Evolutionary conservation across 1,140 invertebrate species (phyloP), one percentile per base, ranked within the genome.

Genomic region (Cherax destructor): DNA sequence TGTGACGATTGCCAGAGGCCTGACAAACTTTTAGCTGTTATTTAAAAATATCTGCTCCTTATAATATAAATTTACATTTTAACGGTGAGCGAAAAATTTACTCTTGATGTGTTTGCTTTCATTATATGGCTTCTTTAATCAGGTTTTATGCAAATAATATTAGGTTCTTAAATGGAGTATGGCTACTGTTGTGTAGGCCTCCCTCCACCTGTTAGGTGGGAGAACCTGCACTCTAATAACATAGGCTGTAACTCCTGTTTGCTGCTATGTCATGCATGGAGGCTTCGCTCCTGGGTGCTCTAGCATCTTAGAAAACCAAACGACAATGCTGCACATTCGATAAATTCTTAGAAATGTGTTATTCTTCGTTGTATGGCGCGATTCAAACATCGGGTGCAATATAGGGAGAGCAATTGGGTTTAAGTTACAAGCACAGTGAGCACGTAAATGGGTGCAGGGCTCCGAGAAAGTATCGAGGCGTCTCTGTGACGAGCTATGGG

Each of bases 121-220:
- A 9, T 10, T 10, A 30, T 74, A 74, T 1, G 11, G 24, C 24
- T 74, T 30, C 9, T 24, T 11, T 3, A 74, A 30, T 10, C 4
- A 30, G 6, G 6, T 7, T 9, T 5, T 74, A 10, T 7, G 69
- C 69, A 30, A 30, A 74, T 30, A 74, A 74, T 74, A 74, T 30
- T 74, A 30, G 5, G 7, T 74, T 49, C 50, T 79, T 65, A 84
- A 84, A 49, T 41, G 30, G 9, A 30, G 65, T 49, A 52, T 84
- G 83, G 83, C 30, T 24, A 69, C 83, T 84, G 61, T 59, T 69
- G 10, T n/a, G 83, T 72, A 65, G 56, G 59, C 83, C 56, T 84
- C 83, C 83, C 56, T 84, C 83, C 59, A 84, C 83, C 69, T 84
- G 83, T 84, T 84, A 69, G 7, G 59, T 49, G 30, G 59, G 61